Evolutionary conservation across 2,113 vertebrate species (phyloP).

Genomic region (Catharus bicknelli): DNA sequence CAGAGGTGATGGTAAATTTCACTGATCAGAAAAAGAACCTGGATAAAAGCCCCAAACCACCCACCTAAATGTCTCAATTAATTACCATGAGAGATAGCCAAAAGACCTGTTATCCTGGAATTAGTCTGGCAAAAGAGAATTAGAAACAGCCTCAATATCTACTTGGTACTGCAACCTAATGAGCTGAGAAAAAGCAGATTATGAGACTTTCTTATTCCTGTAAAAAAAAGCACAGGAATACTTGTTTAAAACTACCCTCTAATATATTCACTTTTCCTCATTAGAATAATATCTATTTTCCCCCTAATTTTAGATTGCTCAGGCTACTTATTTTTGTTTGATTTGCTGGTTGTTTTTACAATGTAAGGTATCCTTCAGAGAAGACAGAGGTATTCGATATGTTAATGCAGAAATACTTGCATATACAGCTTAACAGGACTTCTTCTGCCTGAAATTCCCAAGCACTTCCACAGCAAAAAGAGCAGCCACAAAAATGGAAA

Average conservation of each 20-base stretch:
- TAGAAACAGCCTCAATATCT: background rate
- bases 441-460: background rate
- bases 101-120: background rate
- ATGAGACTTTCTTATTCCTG: background rate
- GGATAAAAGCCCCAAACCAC: accelerated
- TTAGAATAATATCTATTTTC: background rate
- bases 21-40: background rate
- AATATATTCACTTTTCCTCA: background rate
- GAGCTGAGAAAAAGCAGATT: background rate
- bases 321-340: background rate
- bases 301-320: background rate
- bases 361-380: background rate
- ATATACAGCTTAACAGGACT: background rate
- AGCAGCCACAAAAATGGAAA: background rate
- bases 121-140: background rate
- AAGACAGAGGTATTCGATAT: background rate
- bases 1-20: background rate
- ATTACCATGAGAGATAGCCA: background rate
- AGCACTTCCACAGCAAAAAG: background rate
- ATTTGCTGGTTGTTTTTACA: background rate
- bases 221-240: background rate
- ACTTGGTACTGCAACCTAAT: background rate
- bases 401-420: background rate
- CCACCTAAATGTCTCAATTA: background rate
- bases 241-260: background rate